Evolutionary conservation across 2,113 vertebrate species (phyloP), one percentile per base, ranked within the genome.

Genomic region (Sterrhoptilus dennistouni): DNA sequence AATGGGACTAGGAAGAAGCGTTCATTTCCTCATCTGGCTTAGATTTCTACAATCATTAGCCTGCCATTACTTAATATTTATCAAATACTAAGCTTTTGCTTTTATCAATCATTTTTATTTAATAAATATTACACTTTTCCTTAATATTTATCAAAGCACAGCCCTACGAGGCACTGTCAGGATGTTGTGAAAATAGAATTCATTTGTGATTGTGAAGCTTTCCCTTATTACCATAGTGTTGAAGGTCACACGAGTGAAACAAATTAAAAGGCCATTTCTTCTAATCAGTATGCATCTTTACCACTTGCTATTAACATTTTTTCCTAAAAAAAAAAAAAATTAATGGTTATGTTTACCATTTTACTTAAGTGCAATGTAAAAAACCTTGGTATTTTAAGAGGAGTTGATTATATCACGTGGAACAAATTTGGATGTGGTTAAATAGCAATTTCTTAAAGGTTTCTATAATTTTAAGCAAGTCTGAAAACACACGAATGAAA

Each of bases 211-310:
- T 78, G 54, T 60, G 47, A 95, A 83, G 75, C 60, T 69, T 86
- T 91, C 16, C 35, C 42, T 36, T 88, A 66, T 90, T 92, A 89
- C 40, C 57, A 90, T 52, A 86, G 44, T 53, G 76, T 59, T 88
- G 91, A 97, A 89, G 87, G 83, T 94, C 87, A 90, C 64, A 91
- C 0, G 2, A 90, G 20, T 40, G 69, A 93, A 91, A 94, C n/a
- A 93, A 83, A 95, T 95, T 90, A 84, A 93, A 90, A 91, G 68
- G 44, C 68, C 77, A 53, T 90, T 96, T 86, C 84, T 95, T 66
- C 75, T 90, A 65, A 86, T 88, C 63, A 75, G 69, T 74, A 84
- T 94, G 60, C 44, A 78, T 81, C 54, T 90, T 90, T 82, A 69
- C 40, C 24, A 53, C 35, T 93, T 93, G 49, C 47, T 83, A 70